Conservation (phyloP, 2,888 invertebrate genomes). For the Liopterus haemorrhoidalis region DNA sequence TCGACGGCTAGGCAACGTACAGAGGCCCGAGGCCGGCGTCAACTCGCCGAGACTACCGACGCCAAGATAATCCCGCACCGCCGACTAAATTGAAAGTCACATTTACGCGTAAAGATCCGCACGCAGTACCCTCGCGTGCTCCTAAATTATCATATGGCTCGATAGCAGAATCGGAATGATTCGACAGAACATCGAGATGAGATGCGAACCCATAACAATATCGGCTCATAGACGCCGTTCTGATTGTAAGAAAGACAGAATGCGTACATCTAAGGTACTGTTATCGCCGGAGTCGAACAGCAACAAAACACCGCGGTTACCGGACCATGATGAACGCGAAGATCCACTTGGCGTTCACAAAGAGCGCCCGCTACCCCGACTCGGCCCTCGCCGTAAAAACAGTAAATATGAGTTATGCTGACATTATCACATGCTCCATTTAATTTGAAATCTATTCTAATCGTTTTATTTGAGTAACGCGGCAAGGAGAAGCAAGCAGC, state of each 20-base stretch:
- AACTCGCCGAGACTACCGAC: constrained; percentile 46
- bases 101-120: constrained; percentile 43
- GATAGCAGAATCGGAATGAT: constrained; percentile 14
- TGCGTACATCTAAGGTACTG: background rate
- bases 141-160: constrained; percentile 41
- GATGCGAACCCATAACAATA: constrained; percentile 11
- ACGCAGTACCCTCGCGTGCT: constrained; percentile 41
- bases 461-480: constrained; percentile 38
- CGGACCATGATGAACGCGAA: constrained; percentile 8
- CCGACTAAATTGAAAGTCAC: constrained; percentile 44
- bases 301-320: background rate
- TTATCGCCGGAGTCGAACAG: background rate
- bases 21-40: constrained; percentile 27
- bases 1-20: constrained; percentile 32
- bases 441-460: constrained; percentile 46
- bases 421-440: constrained; percentile 47
- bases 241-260: background rate
- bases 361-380: constrained; percentile 5
- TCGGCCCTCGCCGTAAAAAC: constrained; percentile 35
- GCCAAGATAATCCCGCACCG: constrained; percentile 46
- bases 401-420: constrained; percentile 46
- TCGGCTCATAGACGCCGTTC: background rate
- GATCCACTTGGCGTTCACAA: constrained; percentile 4
- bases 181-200: constrained; percentile 4
- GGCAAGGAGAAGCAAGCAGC: constrained; percentile 21